phyloP scores from a whole-genome alignment of 2,113 vertebrate species.

The Passer montanus region DNA sequence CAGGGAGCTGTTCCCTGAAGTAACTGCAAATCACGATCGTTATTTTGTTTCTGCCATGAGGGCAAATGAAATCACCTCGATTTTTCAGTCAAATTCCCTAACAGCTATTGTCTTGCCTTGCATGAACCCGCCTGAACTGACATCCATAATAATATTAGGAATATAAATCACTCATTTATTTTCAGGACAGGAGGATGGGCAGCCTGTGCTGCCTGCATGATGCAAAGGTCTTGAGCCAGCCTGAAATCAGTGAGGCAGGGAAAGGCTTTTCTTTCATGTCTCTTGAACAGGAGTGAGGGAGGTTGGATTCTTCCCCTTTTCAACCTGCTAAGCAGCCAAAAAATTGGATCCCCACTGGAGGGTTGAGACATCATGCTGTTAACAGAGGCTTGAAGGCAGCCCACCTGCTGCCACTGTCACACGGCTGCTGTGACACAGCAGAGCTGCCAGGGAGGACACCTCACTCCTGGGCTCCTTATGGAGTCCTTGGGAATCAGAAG shows the following conservation, averaged over 20 bases:
- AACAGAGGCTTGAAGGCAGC: neutral
- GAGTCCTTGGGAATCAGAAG: neutral
- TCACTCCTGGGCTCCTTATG: neutral
- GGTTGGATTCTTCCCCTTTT: neutral
- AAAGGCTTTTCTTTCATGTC: neutral
- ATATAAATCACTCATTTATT: neutral
- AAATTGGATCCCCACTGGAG: neutral
- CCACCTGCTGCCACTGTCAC: neutral
- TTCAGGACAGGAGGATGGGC: neutral
- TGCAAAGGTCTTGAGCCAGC: neutral
- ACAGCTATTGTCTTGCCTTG: neutral
- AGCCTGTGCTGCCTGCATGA: neutral
- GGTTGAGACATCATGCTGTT: neutral
- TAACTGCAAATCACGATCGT: neutral
- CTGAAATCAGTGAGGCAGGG: neutral
- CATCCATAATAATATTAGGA: neutral
- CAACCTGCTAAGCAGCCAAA: neutral
- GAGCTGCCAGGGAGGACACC: neutral
- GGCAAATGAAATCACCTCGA: neutral
- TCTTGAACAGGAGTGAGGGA: neutral
- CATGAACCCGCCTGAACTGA: neutral
- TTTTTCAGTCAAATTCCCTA: neutral
- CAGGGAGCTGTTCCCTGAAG: neutral
- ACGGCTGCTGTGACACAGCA: neutral
- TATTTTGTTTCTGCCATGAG: neutral